Percentiles rank a stretch among this genome's conserved stretches.
Conservation (phyloP, 2,113 vertebrate species). For the Ptilonorhynchus violaceus region DNA sequence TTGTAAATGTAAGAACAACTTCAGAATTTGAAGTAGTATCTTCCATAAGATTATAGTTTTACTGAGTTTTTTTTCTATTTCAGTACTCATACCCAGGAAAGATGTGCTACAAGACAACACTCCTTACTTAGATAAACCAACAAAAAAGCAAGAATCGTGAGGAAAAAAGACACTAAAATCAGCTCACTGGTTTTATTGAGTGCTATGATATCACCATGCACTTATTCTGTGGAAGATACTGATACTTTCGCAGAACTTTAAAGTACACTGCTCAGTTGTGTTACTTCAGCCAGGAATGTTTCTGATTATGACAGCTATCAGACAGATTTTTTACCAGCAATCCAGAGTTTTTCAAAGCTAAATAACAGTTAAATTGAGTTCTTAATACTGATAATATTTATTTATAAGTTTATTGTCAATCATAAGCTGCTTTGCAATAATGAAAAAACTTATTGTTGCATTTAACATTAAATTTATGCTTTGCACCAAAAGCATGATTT, state of each 20-base stretch:
- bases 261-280: neutral
- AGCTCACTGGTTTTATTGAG: neutral
- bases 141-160: constrained; percentile 37
- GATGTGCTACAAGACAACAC: constrained; percentile 66
- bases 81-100: constrained; percentile 66
- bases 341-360: neutral
- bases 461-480: neutral
- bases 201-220: neutral
- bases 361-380: neutral
- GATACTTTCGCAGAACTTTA: neutral
- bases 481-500: neutral
- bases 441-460: neutral
- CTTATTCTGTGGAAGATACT: neutral
- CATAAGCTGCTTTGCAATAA: neutral
- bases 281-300: neutral
- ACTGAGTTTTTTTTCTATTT: neutral
- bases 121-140: constrained; percentile 53
- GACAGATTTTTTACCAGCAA: neutral
- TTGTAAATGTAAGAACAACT: neutral
- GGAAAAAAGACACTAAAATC: neutral
- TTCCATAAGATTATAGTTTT: neutral
- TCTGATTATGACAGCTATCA: neutral
- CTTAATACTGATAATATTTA: neutral
- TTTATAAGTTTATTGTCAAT: neutral
- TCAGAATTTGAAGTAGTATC: neutral